Evolutionary conservation across 2,113 vertebrate genomes (phyloP).

Genomic region (Urocitellus parryii): DNA sequence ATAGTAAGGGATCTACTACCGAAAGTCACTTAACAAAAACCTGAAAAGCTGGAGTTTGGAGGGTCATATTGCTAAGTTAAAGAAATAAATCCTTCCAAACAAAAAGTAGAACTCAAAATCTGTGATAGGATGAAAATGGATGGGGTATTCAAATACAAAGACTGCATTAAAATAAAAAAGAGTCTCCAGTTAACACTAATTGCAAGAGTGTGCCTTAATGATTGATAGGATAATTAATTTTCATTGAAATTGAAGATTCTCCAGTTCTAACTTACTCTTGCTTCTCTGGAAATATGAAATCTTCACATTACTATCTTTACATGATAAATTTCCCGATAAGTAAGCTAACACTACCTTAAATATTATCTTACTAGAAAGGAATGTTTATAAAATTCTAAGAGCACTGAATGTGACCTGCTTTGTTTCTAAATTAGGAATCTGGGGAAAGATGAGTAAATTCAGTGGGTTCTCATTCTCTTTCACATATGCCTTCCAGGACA

Average conservation of each 20-base stretch:
- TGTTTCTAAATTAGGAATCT: neutral
- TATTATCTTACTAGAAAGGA: neutral
- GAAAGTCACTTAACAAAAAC: neutral
- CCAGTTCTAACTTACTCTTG: conserved; percentile 3
- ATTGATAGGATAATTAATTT: neutral
- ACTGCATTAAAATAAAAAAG: neutral
- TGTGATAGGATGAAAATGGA: neutral
- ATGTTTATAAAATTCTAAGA: conserved; percentile 18
- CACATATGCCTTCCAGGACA: neutral
- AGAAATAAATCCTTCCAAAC: neutral
- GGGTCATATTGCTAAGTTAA: neutral
- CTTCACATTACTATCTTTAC: conserved; percentile 17
- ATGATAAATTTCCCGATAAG: neutral
- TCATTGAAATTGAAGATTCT: conserved; percentile 6
- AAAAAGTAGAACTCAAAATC: neutral
- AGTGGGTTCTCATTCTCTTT: neutral
- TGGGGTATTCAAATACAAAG: neutral
- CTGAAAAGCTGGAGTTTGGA: neutral
- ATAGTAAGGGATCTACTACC: neutral
- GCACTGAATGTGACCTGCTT: neutral
- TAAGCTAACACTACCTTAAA: neutral
- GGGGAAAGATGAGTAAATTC: neutral
- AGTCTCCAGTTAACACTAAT: neutral
- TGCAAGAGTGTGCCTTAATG: neutral
- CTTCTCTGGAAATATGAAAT: neutral